Base-by-base conservation (phyloP, 2,113 vertebrate species). In the Eclectus roratus region DNA sequence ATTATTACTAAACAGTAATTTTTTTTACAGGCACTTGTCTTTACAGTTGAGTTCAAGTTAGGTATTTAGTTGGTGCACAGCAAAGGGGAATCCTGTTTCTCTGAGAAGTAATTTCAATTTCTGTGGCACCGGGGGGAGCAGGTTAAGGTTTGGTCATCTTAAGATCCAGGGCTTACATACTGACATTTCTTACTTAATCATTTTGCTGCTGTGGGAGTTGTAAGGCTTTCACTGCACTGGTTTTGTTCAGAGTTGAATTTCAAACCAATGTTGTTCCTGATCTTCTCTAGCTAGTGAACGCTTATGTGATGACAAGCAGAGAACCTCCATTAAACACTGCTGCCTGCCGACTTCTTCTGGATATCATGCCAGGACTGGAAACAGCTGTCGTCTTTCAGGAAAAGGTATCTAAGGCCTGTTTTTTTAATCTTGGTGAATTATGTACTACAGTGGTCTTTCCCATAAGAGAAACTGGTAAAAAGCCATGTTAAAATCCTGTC, bases 281-380 rank as follows among this genome's bases (percentile, higher is more conserved):
- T 97, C 86, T 81, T 81, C 81, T 93, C 35, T 86, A 99, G 99
- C 97, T 99, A 96, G 99, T 99, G 95, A 99, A 99, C 90, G 98
- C 99, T 31, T 99, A 99, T 13, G 99, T 99, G 96, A 99, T 99
- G 99, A 99, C 99, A 79, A 99, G 99, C 97, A 98, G 99, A 96
- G 99, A 99, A 88, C 98, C 99, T 61, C 96, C 98, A 15, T 97
- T 99, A 46, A 99, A 99, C 94, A 99, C 99, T 9, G 98, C 99
- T 50, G 99, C 99, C 44, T 99, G 99, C 95, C 98, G 99, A 69
- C 98, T 99, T 68, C 98, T 99, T 49, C 97, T 99, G 93, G 99
- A 99, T 97, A 99, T 99, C 96, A 99, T 99, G 99, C 99, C 99
- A 0, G 99, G 99, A 12, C 96, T 99, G 94, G 99, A 99, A 98